Evolutionary conservation across 2,797 vertebrate species (phyloP), one percentile per base, ranked within the genome.

Genomic region (Diceros bicornis): DNA sequence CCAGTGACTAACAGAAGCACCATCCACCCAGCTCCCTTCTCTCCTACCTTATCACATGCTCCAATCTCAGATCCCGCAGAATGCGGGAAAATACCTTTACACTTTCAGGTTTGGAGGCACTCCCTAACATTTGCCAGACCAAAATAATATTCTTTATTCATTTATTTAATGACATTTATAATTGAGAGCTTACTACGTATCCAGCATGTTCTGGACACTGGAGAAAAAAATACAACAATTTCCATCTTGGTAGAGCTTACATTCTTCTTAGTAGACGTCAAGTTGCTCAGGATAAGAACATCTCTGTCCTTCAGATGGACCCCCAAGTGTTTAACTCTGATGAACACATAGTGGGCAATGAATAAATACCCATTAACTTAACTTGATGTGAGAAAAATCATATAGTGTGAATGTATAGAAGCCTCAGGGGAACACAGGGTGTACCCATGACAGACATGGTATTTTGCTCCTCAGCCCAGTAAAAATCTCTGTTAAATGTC

Each of bases 401-500:
- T n/a, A 21, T 1, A 47, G 4, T 4, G 21, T 14, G 21, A 91
- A 59, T 59, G 32, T 37, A 64, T 7, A 79, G 44, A 62, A 59
- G 12, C 47, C 72, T 92, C 52, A 74, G n/a, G n/a, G 55, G 20
- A 74, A 69, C 61, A 59, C 20, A 62, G 55, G 5, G 2, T 16
- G 87, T 91, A 50, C 50, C 23, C 37, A 93, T 71, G 47, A 94
- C 41, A 57, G 23, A 41, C 27, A 68, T 32, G 20, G 4, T 64
- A 74, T 95, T 92, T 74, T 84, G 47, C 83, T 89, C 47, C 64
- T 92, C n/a, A 0, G 7, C 66, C 20, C 50, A 32, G 7, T n/a
- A 72, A 92, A 97, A 94, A 82, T 71, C 59, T 59, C 47, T 94
- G 59, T 52, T 93, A 61, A 57, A 62, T 92, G 77, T 92, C 85